Conservation (phyloP, 2,888 invertebrate species). For the Chaitophorus viminalis region DNA sequence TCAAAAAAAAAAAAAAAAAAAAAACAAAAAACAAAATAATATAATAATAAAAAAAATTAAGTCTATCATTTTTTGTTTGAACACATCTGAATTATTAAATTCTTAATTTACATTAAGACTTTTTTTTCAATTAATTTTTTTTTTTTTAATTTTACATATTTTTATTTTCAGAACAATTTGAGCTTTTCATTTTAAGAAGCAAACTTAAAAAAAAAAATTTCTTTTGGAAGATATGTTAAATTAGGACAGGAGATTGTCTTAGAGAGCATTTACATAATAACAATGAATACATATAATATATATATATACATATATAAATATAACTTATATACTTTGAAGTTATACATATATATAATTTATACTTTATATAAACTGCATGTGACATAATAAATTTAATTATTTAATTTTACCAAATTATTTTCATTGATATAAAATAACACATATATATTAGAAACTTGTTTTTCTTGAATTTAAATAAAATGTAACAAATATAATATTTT, state of each 20-base stretch:
- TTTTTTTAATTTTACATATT: slow-evolving; percentile 8
- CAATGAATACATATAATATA: slow-evolving; percentile 27
- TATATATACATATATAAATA: neutral
- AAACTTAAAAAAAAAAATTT: slow-evolving; percentile 19
- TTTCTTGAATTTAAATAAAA: slow-evolving; percentile 7
- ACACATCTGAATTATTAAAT: slow-evolving; percentile 62
- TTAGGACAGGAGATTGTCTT: slow-evolving; percentile 53
- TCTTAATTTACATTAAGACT: slow-evolving; percentile 44
- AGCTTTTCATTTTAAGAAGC: slow-evolving; percentile 47
- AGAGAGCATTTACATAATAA: slow-evolving; percentile 59
- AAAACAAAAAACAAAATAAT: slow-evolving; percentile 30
- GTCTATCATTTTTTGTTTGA: slow-evolving; percentile 60
- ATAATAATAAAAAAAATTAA: slow-evolving; percentile 49
- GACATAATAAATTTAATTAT: slow-evolving; percentile 16
- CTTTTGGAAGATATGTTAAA: slow-evolving; percentile 55
- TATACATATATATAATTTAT: neutral
- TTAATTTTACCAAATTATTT: neutral
- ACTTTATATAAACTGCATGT: slow-evolving; percentile 13
- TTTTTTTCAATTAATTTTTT: slow-evolving; percentile 12
- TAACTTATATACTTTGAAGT: no score
- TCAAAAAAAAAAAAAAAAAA: slow-evolving; percentile 58
- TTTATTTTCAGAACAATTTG: slow-evolving; percentile 47
- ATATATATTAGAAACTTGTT: no score
- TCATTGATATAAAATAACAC: neutral
- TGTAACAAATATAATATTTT: slow-evolving; percentile 24